Evolutionary conservation across 2,888 invertebrate genomes (phyloP), one percentile per base, ranked within the genome.

Genomic region (Apoderus coryli): DNA sequence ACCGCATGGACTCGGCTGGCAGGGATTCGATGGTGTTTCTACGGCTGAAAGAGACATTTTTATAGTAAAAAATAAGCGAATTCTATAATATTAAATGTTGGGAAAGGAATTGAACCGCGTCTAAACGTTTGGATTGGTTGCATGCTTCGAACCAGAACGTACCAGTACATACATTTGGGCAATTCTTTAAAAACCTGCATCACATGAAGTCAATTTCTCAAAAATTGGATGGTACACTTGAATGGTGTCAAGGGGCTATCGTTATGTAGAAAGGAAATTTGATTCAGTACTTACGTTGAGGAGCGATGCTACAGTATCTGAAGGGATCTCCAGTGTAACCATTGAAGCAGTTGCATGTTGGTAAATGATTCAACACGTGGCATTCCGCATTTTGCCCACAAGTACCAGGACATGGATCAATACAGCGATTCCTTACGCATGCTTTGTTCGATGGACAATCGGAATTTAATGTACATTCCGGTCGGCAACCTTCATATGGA

Each of bases 321-420:
- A 52, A 52, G 4, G 52, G 52, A 44, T 52, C 50, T 12, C 52
- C 52, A 15, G 43, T 43, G 28, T 45, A 48, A 22, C 44, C 44
- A 22, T 37, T 29, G 29, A 63, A 56, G 50, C 81, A 81, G 32
- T 63, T 64, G 49, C 81, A 81, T 28, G 61, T 65, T 2, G 80
- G 77, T 28, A 69, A 59, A 50, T 82, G 82, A 44, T 75, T 76
- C 5, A 76, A 60, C 11, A 77, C 74, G 67, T 74, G 72, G 48
- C 82, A 84, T 31, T 69, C 61, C 15, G 81, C 76, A 47, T 77
- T 76, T 36, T 69, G 64, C 6, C 79, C 81, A 51, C 84, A 84
- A 16, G 72, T 72, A 39, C 80, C 81, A 2, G 76, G 76, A 46
- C 84, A 84, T 15, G 84, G 82, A 57, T 84, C 76, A 47, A 66